Evolutionary conservation across 2,888 invertebrate species (phyloP).

Genomic region (Diplazon laetatorius): DNA sequence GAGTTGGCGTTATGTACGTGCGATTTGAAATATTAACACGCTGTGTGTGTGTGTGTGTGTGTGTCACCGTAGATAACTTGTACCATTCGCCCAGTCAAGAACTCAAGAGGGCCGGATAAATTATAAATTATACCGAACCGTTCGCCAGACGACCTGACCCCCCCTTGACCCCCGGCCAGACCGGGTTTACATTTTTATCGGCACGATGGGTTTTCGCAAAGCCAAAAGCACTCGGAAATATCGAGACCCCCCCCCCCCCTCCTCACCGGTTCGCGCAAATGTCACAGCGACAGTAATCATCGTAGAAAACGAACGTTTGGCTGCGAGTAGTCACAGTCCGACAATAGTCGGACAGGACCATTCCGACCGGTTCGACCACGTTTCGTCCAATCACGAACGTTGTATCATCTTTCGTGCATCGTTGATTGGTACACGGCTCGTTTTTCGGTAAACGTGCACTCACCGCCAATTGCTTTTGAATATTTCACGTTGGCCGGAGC

Average conservation of each 20-base stretch:
- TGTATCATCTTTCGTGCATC: background rate
- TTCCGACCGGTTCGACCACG: background rate
- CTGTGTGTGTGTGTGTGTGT: too few species aligned
- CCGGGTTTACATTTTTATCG: constrained; percentile 31
- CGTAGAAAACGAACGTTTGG: background rate
- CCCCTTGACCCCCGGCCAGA: too few species aligned
- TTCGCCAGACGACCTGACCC: constrained; percentile 28
- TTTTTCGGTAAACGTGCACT: background rate
- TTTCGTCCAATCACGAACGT: background rate
- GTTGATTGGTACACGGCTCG: background rate
- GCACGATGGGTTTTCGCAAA: background rate
- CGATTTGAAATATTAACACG: constrained; percentile 70
- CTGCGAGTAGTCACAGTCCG: background rate
- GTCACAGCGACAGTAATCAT: background rate
- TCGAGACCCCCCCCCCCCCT: background rate
- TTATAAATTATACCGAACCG: constrained; percentile 49
- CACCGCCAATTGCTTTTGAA: constrained; percentile 6
- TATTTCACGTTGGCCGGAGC: too few species aligned
- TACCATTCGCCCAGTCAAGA: constrained; percentile 14
- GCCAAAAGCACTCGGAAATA: background rate
- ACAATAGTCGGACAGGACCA: background rate
- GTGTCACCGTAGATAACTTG: constrained; percentile 55
- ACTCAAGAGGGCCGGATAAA: constrained; percentile 36
- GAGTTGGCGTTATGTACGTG: constrained; percentile 53
- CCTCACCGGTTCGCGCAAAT: too few species aligned